Evolutionary conservation across 35 echinoderm and acorn worm species (phyloP).

Genomic region (Acanthaster planci): DNA sequence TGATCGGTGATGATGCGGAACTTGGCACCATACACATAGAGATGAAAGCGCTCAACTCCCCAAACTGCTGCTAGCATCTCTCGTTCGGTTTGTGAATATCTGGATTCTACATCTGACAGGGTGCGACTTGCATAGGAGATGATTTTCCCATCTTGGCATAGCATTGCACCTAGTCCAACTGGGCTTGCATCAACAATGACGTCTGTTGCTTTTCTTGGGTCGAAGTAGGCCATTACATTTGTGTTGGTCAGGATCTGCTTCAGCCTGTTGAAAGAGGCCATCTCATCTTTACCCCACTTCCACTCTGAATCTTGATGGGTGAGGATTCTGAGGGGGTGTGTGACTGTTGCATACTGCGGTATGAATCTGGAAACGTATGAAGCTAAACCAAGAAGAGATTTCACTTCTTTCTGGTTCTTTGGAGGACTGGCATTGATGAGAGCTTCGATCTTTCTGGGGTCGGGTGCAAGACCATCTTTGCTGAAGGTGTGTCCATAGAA

Average conservation of each 20-base stretch:
- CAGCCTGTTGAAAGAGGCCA: slow-evolving; percentile 20
- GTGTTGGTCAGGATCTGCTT: slow-evolving; percentile 53
- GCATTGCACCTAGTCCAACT: slow-evolving; percentile 61
- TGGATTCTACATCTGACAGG: slow-evolving; percentile 47
- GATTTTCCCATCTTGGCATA: slow-evolving; percentile 44
- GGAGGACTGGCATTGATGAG: slow-evolving; percentile 25
- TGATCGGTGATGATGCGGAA: slow-evolving; percentile 56
- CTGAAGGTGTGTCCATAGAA: slow-evolving; percentile 75
- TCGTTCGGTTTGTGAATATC: slow-evolving; percentile 59
- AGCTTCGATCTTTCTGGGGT: slow-evolving; percentile 38
- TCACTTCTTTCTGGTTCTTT: slow-evolving; percentile 42
- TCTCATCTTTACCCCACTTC: slow-evolving; percentile 34
- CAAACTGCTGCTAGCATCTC: slow-evolving; percentile 56
- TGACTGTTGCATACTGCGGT: slow-evolving; percentile 46
- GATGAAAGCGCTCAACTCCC: slow-evolving; percentile 51
- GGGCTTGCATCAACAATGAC: slow-evolving; percentile 72
- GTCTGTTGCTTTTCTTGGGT: slow-evolving; percentile 44
- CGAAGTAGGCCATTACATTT: slow-evolving; percentile 60
- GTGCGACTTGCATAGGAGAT: slow-evolving; percentile 54
- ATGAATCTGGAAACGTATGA: slow-evolving; percentile 56
- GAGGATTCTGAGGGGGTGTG: slow-evolving; percentile 38
- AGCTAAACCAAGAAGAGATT: slow-evolving; percentile 51
- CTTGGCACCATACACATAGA: slow-evolving; percentile 55
- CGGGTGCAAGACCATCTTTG: slow-evolving; percentile 35
- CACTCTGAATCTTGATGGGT: slow-evolving; percentile 52